Base-by-base conservation (phyloP, 1,140 invertebrate genomes). In the Halictus rubicundus region DNA sequence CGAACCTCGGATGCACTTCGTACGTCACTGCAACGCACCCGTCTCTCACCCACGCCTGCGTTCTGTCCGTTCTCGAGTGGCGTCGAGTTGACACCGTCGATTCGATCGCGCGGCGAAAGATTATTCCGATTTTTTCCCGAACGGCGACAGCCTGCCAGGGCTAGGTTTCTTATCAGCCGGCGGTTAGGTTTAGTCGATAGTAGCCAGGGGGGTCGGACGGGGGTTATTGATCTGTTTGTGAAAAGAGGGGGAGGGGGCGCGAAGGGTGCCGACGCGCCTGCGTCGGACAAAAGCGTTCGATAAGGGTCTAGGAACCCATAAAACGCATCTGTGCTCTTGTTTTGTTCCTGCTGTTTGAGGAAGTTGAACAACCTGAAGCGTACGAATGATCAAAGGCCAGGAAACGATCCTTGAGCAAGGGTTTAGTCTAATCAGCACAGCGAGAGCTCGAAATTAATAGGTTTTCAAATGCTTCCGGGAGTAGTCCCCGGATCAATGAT, bases 151-250 rank as follows among this genome's bases (percentile, higher is more conserved):
- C n/a, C 25, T 0, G 42, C 52, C 8, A 14, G 21, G 12, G 23
- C 27, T 7, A n/a, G n/a, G 70, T 39, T 64, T 64, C 59, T 69
- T 49, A 27, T 39, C 27, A n/a, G 25, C 2, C 42, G 32, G 46
- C n/a, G n/a, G 57, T 70, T 66, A 49, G 27, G 59, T 25, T 46
- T 57, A 68, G 68, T 74, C 77, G 66, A 86, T 86, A 75, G n/a
- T 49, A 10, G 6, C 65, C 32, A 37, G 57, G 39, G 65, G 54
- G 19, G 19, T 6, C 2, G 49, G 16, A 21, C 54, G 64, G 46
- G 61, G 42, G 69, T 86, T 86, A 86, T 86, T 85, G 85, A 86
- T 86, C 81, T 71, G 52, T 57, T 61, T 63, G 69, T 9, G 60
- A 37, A 32, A 63, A 27, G 60, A 23, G n/a, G 27, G 16, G 63